Evolutionary conservation across 2,113 vertebrate species (phyloP), one percentile per base, ranked within the genome.

Genomic region (Seriola dumerili): DNA sequence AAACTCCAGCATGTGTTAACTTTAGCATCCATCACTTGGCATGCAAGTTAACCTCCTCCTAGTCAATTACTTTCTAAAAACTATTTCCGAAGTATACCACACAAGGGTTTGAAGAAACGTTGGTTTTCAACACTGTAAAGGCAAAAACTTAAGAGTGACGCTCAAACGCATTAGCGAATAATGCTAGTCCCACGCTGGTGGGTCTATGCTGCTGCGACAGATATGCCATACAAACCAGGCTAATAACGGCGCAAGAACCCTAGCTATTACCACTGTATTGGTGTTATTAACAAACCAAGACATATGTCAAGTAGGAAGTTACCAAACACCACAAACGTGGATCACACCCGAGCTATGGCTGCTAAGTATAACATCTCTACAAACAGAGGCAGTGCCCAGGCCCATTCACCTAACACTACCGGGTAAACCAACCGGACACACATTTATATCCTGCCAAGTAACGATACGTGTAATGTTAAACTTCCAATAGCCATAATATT

Each of bases 291-390:
- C 50, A 21, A 52, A 21, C 19, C 2, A 9, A 21, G 50, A 9
- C 19, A 29, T 9, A 2, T 50, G 0, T 50, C 6, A 19, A 19
- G 8, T 2, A 7, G 6, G 48, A 1, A 50, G 19, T 0, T 1
- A n/a, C 3, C 0, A 48, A 46, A 32, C 6, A 17, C 0, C 17
- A 8, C 2, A 0, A 10, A 14, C 4, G 25, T 12, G 5, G 12
- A 0, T 2, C n/a, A 12, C 1, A 67, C 3, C 3, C 50, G 7
- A 52, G 3, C 10, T 7, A 6, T 1, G 0, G 10, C 1, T 61
- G 36, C 23, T 4, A 32, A n/a, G 19, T 8, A 2, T 2, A 13
- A 9, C 17, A n/a, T 8, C 2, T 16, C 5, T 11, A 9, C 12
- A 13, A 12, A 34, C 11, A 4, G 8, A 2, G 36, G 34, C 40